phyloP scores from a whole-genome alignment of 1,140 invertebrate genomes.

The Tyrophagus putrescentiae region DNA sequence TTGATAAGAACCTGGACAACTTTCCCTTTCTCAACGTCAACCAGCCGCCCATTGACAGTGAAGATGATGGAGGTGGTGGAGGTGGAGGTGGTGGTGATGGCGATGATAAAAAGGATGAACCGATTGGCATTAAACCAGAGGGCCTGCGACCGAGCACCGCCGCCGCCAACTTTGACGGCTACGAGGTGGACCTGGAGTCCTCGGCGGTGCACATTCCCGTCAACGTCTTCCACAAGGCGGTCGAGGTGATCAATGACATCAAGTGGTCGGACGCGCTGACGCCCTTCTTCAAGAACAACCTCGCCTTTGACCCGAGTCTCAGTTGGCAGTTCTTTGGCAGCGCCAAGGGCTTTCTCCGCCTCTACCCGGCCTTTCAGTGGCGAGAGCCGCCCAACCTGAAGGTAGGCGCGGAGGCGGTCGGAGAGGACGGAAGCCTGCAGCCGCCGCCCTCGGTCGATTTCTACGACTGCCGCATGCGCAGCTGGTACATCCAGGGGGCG shows the following conservation, averaged over 20 bases:
- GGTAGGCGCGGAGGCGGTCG: neutral
- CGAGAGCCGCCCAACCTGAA: neutral
- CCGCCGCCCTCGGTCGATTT: slow-evolving; percentile 42
- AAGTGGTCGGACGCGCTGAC: slow-evolving; percentile 72
- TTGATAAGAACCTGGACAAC: slow-evolving; percentile 7
- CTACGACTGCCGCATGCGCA: slow-evolving; percentile 68
- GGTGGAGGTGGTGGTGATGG: neutral
- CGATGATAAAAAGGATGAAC: neutral
- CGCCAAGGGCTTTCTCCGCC: slow-evolving; percentile 70
- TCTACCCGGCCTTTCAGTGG: slow-evolving; percentile 51
- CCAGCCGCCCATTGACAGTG: neutral
- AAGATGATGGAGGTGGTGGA: neutral
- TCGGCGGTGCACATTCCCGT: slow-evolving; percentile 86
- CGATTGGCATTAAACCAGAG: neutral
- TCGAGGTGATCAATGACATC: slow-evolving; percentile 52
- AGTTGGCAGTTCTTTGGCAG: slow-evolving; percentile 94
- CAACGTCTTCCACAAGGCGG: slow-evolving; percentile 73
- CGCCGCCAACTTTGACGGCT: slow-evolving; percentile 59
- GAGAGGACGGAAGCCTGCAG: too few species aligned
- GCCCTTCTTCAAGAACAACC: slow-evolving; percentile 67
- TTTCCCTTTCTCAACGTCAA: neutral
- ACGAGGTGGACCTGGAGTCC: slow-evolving; percentile 59
- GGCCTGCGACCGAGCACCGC: slow-evolving; percentile 43
- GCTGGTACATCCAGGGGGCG: slow-evolving; percentile 92
- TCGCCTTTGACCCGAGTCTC: slow-evolving; percentile 64